These are phyloP conservation scores for Parnassius glacialis DNA, from an alignment of 2,888 invertebrate species.

Conservation along the genomic window DNA sequence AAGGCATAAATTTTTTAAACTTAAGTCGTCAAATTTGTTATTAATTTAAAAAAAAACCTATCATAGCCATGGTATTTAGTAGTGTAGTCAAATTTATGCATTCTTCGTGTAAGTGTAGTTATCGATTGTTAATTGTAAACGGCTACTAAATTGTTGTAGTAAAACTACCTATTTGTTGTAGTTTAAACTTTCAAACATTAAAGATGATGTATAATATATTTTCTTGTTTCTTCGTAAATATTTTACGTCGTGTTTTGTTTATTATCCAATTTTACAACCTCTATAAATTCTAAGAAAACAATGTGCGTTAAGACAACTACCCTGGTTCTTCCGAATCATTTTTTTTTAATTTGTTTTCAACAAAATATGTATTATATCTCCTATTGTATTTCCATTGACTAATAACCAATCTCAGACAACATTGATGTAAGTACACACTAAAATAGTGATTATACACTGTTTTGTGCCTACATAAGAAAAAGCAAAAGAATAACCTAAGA, in stretches of 20 bases:
- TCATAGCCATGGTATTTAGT: slow-evolving; percentile 9
- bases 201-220: slow-evolving; percentile 76
- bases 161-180: slow-evolving; percentile 68
- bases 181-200: slow-evolving; percentile 69
- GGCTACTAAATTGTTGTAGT: slow-evolving; percentile 37
- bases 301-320: too few species aligned
- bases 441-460: too few species aligned
- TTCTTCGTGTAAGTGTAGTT: slow-evolving; percentile 32
- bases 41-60: slow-evolving; percentile 7
- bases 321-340: too few species aligned
- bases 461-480: too few species aligned
- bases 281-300: background rate
- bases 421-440: too few species aligned
- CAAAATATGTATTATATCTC: too few species aligned
- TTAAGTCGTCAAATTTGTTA: slow-evolving; percentile 3
- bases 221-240: slow-evolving; percentile 70
- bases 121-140: slow-evolving; percentile 36
- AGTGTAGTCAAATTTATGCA: slow-evolving; percentile 31
- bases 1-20: too few species aligned
- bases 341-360: too few species aligned
- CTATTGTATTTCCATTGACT: too few species aligned
- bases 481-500: too few species aligned
- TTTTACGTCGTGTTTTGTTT: slow-evolving; percentile 19
- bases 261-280: background rate
- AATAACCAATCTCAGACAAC: too few species aligned